Evolutionary conservation across 35 echinoderm and acorn worm genomes (phyloP).

Genomic region (Ophioderma brevispina): DNA sequence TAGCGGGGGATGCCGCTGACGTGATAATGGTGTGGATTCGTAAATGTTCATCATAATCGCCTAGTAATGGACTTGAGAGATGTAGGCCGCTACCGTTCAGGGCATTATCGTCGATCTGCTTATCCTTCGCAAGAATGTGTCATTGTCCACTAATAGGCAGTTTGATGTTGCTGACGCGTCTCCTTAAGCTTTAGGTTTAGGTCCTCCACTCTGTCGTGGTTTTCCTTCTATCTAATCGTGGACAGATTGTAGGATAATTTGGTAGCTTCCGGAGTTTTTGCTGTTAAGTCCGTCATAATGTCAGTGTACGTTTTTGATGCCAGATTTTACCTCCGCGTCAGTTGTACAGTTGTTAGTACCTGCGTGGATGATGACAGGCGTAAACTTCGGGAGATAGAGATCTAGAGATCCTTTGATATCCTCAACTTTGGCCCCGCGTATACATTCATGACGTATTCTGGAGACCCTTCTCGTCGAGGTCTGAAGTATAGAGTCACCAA

Average conservation of each 20-base stretch:
- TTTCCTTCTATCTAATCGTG: not conserved
- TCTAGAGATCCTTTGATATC: not conserved
- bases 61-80: not conserved
- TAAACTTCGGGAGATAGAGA: not conserved
- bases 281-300: not conserved
- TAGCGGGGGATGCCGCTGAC: too few relatives aligned
- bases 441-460: not conserved
- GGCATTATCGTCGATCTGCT: not conserved
- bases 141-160: not conserved
- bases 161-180: not conserved
- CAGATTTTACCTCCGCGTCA: not conserved
- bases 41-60: not conserved
- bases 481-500: not conserved
- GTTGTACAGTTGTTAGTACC: not conserved
- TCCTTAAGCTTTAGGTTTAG: not conserved
- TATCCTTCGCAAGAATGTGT: not conserved
- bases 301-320: not conserved
- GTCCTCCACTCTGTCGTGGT: not conserved
- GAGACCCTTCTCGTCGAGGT: not conserved
- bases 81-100: not conserved
- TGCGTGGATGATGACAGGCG: not conserved
- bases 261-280: not conserved
- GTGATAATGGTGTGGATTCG: not conserved
- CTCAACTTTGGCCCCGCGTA: not conserved
- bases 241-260: not conserved